Evolutionary conservation across 1,140 invertebrate species (phyloP).

Genomic region (Heliconius melpomene): DNA sequence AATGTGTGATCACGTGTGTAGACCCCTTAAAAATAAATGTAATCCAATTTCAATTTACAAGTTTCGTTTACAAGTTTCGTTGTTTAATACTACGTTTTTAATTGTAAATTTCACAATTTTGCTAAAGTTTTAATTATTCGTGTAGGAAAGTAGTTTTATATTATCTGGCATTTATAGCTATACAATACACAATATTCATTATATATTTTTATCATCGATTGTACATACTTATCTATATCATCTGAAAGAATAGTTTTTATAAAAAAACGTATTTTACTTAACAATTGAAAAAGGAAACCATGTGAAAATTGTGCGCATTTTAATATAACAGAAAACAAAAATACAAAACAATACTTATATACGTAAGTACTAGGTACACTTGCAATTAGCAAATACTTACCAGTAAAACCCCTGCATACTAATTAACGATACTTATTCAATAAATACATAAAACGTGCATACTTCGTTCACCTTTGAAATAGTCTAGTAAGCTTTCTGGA

Average conservation of each 20-base stretch:
- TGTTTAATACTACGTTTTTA: background rate
- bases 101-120: background rate
- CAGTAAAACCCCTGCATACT: background rate
- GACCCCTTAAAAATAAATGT: background rate
- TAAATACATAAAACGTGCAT: constrained; percentile 2
- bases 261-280: too few relatives aligned
- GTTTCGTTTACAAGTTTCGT: too few relatives aligned
- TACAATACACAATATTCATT: background rate
- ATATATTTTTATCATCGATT: background rate
- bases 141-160: background rate
- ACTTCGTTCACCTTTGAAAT: constrained; percentile 17
- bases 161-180: background rate
- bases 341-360: background rate
- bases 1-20: too few relatives aligned
- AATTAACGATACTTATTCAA: constrained; percentile 8
- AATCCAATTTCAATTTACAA: background rate
- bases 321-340: background rate
- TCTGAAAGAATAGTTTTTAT: too few relatives aligned
- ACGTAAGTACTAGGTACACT: too few relatives aligned
- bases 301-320: background rate
- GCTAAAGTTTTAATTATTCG: background rate
- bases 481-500: constrained; percentile 25
- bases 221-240: background rate
- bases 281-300: too few relatives aligned
- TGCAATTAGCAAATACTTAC: constrained; percentile 1